Evolutionary conservation across 2,888 invertebrate genomes (phyloP), one percentile per base, ranked within the genome.

Genomic region (Atethmia centrago): DNA sequence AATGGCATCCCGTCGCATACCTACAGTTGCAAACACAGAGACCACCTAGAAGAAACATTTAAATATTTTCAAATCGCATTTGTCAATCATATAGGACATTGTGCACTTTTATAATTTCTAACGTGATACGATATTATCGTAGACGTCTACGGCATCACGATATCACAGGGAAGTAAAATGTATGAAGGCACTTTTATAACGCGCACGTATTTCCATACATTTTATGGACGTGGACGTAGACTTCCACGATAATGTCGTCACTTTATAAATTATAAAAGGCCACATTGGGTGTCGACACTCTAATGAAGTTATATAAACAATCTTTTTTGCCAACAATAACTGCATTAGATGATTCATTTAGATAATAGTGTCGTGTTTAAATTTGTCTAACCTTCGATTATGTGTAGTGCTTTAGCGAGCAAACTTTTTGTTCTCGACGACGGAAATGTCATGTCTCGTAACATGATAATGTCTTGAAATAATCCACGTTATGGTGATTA

Each of bases 381-480:
- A 82, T 87, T 86, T 73, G 76, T 79, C 40, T 85, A 82, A 82
- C 87, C 88, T 89, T 88, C 79, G 69, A 83, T 75, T 67, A 75
- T 71, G 63, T 84, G 67, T 79, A 77, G 82, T 73, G 70, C 73
- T 80, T 83, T 82, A 85, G 74, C 73, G 66, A 81, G 80, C 84
- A 88, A 87, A 87, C 84, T 88, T 88, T 84, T 88, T 84, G 84
- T 77, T 70, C 65, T 70, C 16, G 71, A 74, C 80, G 85, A 80
- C 89, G 90, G 90, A 90, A 90, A 88, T 87, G 86, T 89, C 90
- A 84, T 76, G 85, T 82, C 73, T 70, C 63, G 42, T 83, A 85
- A 80, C 84, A 83, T 86, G 90, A 90, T 89, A 90, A 77, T 83
- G 88, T 88, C 84, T 70, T 59, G 70, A 85, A 83, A 79, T 88